These are phyloP conservation scores for Amazona guildingii DNA, from an alignment of 2,113 vertebrate species.

Conservation along the genomic window DNA sequence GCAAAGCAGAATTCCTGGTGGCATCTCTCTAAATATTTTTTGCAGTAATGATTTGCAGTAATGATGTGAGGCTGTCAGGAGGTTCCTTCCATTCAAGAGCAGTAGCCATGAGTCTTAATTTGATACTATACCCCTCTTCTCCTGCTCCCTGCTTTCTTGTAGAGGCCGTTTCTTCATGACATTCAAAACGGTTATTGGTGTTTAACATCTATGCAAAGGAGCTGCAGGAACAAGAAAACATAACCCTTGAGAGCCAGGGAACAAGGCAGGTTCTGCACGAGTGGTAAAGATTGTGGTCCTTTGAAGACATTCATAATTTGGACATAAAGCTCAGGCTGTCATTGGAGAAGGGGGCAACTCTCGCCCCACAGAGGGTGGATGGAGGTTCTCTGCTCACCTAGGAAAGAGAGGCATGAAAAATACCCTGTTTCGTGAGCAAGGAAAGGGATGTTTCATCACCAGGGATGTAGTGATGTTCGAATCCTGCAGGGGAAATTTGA, in stretches of 20 bases:
- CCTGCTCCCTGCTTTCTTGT: background rate
- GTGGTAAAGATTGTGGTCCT: background rate
- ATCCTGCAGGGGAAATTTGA: background rate
- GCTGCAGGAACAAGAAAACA: background rate
- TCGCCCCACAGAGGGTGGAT: too few relatives aligned
- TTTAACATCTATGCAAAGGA: background rate
- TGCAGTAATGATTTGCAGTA: background rate
- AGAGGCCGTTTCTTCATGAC: background rate
- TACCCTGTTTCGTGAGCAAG: background rate
- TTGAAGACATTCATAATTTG: background rate
- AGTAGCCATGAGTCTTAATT: background rate
- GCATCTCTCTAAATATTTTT: conserved; percentile 20
- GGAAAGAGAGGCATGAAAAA: background rate
- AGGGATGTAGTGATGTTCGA: background rate
- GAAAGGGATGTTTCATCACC: background rate
- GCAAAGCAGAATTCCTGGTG: conserved; percentile 21
- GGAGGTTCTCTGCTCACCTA: background rate
- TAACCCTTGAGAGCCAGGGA: background rate
- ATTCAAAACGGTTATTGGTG: background rate
- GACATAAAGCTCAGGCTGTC: background rate
- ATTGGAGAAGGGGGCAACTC: background rate
- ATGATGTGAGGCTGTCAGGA: background rate
- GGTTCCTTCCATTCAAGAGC: background rate
- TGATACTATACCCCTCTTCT: background rate
- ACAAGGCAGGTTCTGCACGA: background rate